Conservation (phyloP, 2,888 invertebrate genomes). For the Scaptodrosophila latifasciaeformis region DNA sequence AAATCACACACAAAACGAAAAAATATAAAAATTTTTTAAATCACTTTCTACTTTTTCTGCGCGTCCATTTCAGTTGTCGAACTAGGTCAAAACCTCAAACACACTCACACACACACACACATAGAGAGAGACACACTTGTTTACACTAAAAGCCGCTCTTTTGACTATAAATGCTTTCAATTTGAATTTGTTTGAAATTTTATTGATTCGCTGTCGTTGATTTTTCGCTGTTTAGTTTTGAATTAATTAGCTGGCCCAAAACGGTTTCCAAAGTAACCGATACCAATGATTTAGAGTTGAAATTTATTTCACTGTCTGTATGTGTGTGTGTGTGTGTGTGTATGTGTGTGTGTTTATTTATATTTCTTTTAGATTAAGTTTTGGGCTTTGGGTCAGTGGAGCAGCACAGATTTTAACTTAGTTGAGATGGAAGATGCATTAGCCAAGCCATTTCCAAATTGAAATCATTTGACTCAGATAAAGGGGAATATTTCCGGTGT, state of each 20-base stretch:
- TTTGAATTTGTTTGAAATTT: slow-evolving; percentile 41
- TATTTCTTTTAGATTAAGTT: neutral
- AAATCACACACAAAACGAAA: neutral
- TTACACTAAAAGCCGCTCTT: neutral
- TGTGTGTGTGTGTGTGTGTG: neutral
- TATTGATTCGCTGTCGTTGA: slow-evolving; percentile 35
- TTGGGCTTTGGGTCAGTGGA: too few species aligned
- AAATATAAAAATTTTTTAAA: slow-evolving; percentile 24
- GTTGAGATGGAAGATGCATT: too few species aligned
- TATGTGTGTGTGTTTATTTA: too few species aligned
- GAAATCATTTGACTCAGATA: too few species aligned
- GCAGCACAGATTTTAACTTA: too few species aligned
- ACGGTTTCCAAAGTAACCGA: slow-evolving; percentile 27
- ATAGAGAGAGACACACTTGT: slow-evolving; percentile 12
- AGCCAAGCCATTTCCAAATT: too few species aligned
- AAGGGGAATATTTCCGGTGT: too few species aligned
- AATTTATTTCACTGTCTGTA: neutral
- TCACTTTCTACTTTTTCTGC: slow-evolving; percentile 59
- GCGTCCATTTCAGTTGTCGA: slow-evolving; percentile 38
- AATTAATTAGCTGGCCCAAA: slow-evolving; percentile 49
- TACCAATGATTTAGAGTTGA: neutral
- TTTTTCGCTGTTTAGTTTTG: slow-evolving; percentile 48
- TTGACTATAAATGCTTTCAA: slow-evolving; percentile 39
- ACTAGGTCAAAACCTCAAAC: slow-evolving; percentile 44
- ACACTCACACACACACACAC: slow-evolving; percentile 5